A percentile compares a stretch with the other conserved stretches of the same genome.
Conservation (phyloP, 2,888 invertebrate genomes). For the Drosophila meridionalis region DNA sequence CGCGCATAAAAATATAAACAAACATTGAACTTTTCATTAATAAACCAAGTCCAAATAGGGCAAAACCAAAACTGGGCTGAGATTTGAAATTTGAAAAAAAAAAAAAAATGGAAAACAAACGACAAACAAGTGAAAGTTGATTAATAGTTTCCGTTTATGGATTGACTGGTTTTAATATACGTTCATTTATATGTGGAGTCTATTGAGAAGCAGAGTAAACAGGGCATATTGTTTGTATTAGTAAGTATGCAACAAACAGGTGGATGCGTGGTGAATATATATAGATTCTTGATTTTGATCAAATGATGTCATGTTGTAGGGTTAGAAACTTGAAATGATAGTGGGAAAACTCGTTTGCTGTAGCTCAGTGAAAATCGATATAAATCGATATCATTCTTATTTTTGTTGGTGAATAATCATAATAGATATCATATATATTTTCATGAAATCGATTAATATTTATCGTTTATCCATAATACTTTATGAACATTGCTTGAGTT, state of each 20-base stretch:
- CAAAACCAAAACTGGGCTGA: constrained; percentile 4
- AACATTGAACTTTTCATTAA: constrained; percentile 37
- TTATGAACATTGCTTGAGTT: background rate
- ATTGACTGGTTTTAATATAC: constrained; percentile 13
- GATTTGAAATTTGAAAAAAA: constrained; percentile 9
- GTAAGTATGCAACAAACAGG: background rate
- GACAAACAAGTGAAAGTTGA: constrained; percentile 71
- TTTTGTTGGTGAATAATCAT: too few species aligned
- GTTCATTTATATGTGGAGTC: background rate
- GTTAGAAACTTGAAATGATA: background rate
- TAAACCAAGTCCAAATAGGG: constrained; percentile 21
- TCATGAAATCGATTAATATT: background rate
- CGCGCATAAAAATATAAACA: constrained; percentile 5
- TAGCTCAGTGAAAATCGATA: background rate
- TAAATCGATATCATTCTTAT: background rate
- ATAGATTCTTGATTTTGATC: background rate
- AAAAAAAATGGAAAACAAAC: background rate
- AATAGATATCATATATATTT: too few species aligned
- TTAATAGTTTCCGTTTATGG: constrained; percentile 75
- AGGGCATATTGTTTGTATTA: background rate
- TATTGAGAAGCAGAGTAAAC: background rate
- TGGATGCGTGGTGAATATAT: background rate
- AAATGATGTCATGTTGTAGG: too few species aligned
- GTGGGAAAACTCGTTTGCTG: too few species aligned
- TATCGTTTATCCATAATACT: background rate